Percentiles rank a stretch among this genome's conserved stretches.
Conservation (phyloP, 2,113 vertebrate species). For the Phylloscopus whistleri region DNA sequence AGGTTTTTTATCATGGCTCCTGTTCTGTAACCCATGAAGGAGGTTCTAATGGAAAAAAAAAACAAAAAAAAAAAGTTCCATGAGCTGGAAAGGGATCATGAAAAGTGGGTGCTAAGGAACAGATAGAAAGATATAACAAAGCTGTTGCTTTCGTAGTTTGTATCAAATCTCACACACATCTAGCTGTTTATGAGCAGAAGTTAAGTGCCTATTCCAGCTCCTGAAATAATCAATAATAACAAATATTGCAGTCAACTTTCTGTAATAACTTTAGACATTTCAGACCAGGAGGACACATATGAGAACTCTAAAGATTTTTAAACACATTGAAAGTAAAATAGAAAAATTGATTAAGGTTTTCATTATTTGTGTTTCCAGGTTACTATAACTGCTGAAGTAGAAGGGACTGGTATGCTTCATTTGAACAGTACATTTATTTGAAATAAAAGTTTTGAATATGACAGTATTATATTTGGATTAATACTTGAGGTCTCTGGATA, state of each 20-base stretch:
- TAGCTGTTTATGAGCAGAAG: constrained; percentile 2
- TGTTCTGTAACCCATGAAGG: constrained; percentile 10
- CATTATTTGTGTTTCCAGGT: neutral
- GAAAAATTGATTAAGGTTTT: neutral
- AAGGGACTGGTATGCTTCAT: neutral
- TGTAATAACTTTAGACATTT: neutral
- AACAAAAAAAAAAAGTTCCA: neutral
- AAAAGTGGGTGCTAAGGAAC: neutral
- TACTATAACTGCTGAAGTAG: neutral
- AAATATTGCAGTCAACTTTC: neutral
- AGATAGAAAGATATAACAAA: constrained; percentile 31
- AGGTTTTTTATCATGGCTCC: neutral
- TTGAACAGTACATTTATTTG: neutral
- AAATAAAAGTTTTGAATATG: neutral
- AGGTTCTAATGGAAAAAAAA: neutral
- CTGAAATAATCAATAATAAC: constrained; percentile 34
- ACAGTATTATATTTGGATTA: neutral
- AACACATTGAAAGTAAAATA: neutral
- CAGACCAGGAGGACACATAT: neutral
- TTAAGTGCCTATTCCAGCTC: neutral
- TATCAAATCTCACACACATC: neutral
- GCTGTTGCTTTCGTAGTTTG: constrained; percentile 8
- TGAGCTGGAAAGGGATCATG: constrained; percentile 9
- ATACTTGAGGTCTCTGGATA: neutral
- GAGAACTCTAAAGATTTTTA: neutral